A percentile compares a stretch with the other conserved stretches of the same genome.
phyloP scores from a whole-genome alignment of 1,140 invertebrate species.

The Nasonia giraulti region DNA sequence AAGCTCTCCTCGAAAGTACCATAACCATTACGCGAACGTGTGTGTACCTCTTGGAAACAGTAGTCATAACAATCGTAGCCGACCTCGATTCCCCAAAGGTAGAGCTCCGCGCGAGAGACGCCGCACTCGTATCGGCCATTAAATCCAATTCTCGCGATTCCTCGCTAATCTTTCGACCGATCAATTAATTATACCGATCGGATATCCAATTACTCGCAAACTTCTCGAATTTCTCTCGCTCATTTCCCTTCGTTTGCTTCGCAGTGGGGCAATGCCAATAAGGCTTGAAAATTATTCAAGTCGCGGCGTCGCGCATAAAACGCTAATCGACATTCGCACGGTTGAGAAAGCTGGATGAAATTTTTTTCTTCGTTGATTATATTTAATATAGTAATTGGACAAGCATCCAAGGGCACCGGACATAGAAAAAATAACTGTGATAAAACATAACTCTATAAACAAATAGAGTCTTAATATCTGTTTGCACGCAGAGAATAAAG shows the following conservation, averaged over 20 bases:
- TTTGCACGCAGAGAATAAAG: too few relatives aligned
- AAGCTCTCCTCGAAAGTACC: neutral
- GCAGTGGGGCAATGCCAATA: neutral
- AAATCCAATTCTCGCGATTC: slow-evolving; percentile 27
- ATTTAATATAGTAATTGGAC: too few relatives aligned
- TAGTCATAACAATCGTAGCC: slow-evolving; percentile 18
- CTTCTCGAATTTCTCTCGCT: slow-evolving; percentile 29
- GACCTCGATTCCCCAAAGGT: neutral
- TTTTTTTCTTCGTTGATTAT: neutral
- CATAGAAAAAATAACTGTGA: too few relatives aligned
- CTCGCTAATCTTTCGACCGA: slow-evolving; percentile 42
- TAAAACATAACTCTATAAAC: too few relatives aligned
- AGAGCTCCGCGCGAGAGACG: neutral
- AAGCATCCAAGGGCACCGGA: too few relatives aligned
- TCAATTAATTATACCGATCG: slow-evolving; percentile 44
- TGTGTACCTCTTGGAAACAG: neutral
- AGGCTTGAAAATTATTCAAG: slow-evolving; percentile 52
- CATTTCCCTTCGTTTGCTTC: neutral
- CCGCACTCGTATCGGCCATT: slow-evolving; percentile 23
- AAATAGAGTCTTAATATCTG: too few relatives aligned
- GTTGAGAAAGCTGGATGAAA: neutral
- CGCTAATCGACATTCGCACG: neutral
- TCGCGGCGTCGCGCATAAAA: neutral
- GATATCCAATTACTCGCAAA: slow-evolving; percentile 48
- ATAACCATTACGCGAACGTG: neutral